Evolutionary conservation across 1,140 invertebrate species (phyloP), one percentile per base, ranked within the genome.

Genomic region (Palaemon carinicauda): DNA sequence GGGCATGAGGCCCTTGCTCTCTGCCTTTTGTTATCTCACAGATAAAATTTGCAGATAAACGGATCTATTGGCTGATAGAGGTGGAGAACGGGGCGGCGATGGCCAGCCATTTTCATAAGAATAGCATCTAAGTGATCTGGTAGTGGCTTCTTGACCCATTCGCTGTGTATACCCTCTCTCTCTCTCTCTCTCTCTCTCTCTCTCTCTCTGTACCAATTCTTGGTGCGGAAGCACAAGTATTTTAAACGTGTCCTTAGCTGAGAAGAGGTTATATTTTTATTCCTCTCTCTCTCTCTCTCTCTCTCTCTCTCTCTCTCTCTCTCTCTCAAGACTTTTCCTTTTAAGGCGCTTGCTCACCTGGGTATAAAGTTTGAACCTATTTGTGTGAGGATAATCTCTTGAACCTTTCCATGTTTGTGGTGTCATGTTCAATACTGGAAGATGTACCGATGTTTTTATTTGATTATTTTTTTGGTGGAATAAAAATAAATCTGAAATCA

Each of bases 1-100:
- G 29, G 53, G 31, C 52, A 12, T n/a, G 29, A 1, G 19, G 21
- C 53, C 9, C 29, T 12, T 3, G 14, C 71, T 21, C 65, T 74
- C 24, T 54, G 0, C 51, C 65, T 73, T 75, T 75, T 75, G 81
- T 83, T 75, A 75, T 75, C 71, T 5, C 41, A 54, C 27, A 56
- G 81, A 75, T 75, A 71, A 60, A 83, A 77, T 60, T 50, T 51
- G 82, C 53, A 78, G 82, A 84, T 84, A 84, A 50, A 74, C 53
- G 52, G 73, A 84, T 77, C 54, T 74, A 78, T 84, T 65, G 82
- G 77, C 9, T 60, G 82, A 84, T 77, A 74, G 12, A 41, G 41
- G 41, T 41, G 41, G 41, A 12, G 33, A 41, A 41, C 3, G 41
- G 41, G 41, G 53, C 51, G 60, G 52, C 24, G 82, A 65, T 29